These are phyloP conservation scores for Drosophila rufa DNA, from an alignment of 1,140 invertebrate species.

Conservation along the genomic window DNA sequence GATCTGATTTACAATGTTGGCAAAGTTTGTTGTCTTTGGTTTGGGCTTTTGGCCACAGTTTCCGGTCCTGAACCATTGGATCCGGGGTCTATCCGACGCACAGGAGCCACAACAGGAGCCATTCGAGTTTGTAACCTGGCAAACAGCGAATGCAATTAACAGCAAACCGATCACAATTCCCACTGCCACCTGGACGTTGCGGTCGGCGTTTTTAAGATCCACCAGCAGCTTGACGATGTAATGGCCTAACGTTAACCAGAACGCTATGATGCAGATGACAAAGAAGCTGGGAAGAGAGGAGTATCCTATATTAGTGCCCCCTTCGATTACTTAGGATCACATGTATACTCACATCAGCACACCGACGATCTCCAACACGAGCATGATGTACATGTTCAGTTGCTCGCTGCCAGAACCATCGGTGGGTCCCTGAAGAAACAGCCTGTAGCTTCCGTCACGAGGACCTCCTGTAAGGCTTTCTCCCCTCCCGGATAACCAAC, in stretches of 20 bases:
- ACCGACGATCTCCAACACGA: no score
- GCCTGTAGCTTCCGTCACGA: no score
- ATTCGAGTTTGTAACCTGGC: slow-evolving; percentile 25
- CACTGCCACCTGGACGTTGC: slow-evolving; percentile 57
- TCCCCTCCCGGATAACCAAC: no score
- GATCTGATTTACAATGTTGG: not conserved
- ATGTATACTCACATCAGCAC: no score
- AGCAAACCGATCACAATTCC: slow-evolving; percentile 38
- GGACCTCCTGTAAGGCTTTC: no score
- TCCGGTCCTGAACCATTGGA: not conserved
- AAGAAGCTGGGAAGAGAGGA: slow-evolving; percentile 54
- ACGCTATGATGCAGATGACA: slow-evolving; percentile 63
- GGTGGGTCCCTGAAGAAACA: no score
- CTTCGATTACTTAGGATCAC: no score
- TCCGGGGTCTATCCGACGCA: not conserved
- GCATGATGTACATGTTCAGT: no score
- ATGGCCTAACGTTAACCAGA: slow-evolving; percentile 65
- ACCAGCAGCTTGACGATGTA: slow-evolving; percentile 46
- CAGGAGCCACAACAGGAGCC: slow-evolving; percentile 7
- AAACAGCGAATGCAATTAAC: slow-evolving; percentile 50
- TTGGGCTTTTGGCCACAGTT: not conserved
- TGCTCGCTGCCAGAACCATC: no score
- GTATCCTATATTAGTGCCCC: no score
- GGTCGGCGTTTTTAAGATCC: slow-evolving; percentile 58
- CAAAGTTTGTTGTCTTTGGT: not conserved